Evolutionary conservation across 2,888 invertebrate species (phyloP).

Genomic region (Piscicola geometra): DNA sequence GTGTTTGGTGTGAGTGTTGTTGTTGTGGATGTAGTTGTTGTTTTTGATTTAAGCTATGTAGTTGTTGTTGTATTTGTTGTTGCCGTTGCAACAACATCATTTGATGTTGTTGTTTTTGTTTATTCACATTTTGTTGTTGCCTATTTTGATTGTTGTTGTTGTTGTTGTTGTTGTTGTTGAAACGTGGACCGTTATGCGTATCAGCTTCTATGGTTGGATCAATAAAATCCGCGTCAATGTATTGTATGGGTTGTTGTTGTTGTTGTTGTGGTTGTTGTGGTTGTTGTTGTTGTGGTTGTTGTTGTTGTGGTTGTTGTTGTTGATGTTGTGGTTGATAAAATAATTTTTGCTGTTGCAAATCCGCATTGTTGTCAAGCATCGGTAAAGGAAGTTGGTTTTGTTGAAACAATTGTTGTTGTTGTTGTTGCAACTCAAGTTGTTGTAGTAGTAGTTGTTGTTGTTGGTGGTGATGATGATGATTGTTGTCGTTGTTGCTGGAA

Average conservation of each 20-base stretch:
- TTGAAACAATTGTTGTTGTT: constrained; percentile 11
- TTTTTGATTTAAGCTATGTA: neutral
- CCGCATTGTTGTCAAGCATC: neutral
- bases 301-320: neutral
- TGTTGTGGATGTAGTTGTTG: neutral
- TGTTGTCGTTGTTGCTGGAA: constrained; percentile 2
- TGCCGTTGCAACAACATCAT: too few species aligned
- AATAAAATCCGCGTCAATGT: neutral
- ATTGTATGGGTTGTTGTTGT: neutral
- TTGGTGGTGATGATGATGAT: neutral
- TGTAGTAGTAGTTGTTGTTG: constrained; percentile 16
- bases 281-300: constrained; percentile 1
- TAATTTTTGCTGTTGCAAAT: neutral
- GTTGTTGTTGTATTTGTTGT: neutral
- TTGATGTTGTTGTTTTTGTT: neutral
- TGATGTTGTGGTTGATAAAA: neutral
- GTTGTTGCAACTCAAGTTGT: constrained; percentile 21
- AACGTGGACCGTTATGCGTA: neutral
- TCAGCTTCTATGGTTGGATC: too few species aligned
- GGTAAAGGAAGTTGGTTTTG: neutral
- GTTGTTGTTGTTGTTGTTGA: neutral
- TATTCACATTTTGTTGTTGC: neutral
- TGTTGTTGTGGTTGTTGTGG: neutral
- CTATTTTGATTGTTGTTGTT: neutral
- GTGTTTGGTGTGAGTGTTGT: neutral